Conservation (phyloP, 1,140 invertebrate genomes). For the Drosophila novamexicana region DNA sequence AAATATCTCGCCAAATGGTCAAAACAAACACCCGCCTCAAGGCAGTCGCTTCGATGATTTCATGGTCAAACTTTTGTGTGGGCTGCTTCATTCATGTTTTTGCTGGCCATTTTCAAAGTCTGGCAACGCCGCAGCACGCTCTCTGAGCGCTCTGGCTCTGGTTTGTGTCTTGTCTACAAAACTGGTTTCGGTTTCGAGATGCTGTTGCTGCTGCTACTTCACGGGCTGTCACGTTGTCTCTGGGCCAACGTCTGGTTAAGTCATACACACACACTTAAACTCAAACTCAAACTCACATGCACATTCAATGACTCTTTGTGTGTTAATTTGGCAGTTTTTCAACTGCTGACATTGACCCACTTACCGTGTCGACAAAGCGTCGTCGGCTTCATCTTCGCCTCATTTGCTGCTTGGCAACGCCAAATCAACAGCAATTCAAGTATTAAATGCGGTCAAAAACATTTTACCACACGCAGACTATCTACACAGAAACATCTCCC, state of each 20-base stretch:
- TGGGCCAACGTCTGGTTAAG: constrained; percentile 23
- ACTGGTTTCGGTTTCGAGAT: constrained; percentile 64
- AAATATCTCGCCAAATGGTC: constrained; percentile 75
- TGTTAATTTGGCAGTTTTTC: constrained; percentile 80
- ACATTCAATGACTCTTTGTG: constrained; percentile 23
- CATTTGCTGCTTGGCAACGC: constrained; percentile 65
- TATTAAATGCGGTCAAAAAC: constrained; percentile 77
- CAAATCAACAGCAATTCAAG: constrained; percentile 33
- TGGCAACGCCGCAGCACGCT: constrained; percentile 11
- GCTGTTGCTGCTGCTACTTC: constrained; percentile 32
- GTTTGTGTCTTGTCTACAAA: constrained; percentile 69
- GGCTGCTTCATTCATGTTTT: constrained; percentile 47
- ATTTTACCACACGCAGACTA: constrained; percentile 47
- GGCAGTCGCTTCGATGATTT: constrained; percentile 55
- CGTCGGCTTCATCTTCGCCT: constrained; percentile 60
- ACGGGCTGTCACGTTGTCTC: constrained; percentile 30
- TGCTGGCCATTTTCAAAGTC: constrained; percentile 2
- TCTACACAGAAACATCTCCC: constrained; percentile 36
- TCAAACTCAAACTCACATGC: background rate
- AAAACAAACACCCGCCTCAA: constrained; percentile 72
- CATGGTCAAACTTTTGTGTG: constrained; percentile 53
- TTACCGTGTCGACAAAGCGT: constrained; percentile 59
- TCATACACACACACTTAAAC: constrained; percentile 8
- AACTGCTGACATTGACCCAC: constrained; percentile 79
- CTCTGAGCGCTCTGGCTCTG: constrained; percentile 5